Conservation (phyloP, 2,797 vertebrate species). For the Leucoraja ocellata region DNA sequence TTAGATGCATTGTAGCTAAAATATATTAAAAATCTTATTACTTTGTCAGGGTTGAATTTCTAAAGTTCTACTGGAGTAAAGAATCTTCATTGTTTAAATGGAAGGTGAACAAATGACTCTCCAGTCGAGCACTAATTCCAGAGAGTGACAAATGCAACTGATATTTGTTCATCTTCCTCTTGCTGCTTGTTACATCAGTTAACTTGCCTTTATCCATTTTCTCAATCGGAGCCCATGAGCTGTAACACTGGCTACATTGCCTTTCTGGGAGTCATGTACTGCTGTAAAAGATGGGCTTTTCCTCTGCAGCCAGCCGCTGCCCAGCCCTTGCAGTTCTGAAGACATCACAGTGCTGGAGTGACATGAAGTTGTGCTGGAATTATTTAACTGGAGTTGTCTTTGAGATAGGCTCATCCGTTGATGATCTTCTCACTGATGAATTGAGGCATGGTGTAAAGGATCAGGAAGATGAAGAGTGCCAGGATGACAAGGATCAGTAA, state of each 20-base stretch:
- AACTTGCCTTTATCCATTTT: background rate
- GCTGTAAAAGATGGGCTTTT: background rate
- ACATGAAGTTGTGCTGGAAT: no score
- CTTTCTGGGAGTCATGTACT: background rate
- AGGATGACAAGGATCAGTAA: slow-evolving; percentile 65
- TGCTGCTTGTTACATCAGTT: background rate
- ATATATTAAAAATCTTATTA: background rate
- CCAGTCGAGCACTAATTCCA: background rate
- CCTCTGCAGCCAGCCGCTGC: background rate
- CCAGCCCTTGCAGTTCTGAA: background rate
- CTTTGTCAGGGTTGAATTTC: background rate
- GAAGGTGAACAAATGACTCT: background rate
- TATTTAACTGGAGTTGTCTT: no score
- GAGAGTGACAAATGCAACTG: no score
- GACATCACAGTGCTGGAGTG: background rate
- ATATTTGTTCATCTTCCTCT: no score
- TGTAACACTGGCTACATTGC: background rate
- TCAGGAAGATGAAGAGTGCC: slow-evolving; percentile 70
- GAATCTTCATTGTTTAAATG: background rate
- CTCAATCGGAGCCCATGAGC: background rate
- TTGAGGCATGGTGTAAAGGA: slow-evolving; percentile 78
- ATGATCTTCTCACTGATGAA: slow-evolving; percentile 77
- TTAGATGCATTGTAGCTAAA: background rate
- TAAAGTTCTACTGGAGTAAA: background rate
- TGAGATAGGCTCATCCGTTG: slow-evolving; percentile 55